Base-by-base conservation (phyloP, 1,140 invertebrate species). In the Drosophila asahinai region DNA sequence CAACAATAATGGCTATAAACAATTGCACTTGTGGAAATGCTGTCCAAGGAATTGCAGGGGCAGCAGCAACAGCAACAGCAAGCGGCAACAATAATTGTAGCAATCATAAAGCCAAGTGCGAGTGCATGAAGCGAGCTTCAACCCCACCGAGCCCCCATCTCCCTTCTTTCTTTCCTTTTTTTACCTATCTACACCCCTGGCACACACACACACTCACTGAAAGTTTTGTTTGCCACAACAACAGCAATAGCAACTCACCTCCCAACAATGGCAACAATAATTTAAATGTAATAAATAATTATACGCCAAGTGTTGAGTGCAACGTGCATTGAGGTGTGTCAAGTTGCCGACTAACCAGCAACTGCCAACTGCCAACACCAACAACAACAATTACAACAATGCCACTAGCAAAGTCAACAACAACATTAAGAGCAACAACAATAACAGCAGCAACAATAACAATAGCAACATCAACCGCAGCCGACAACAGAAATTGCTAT, bases 211-310 rank as follows among this genome's bases (percentile, higher is more conserved):
- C 48, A 27, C 14, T 11, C 58, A 30, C 68, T 73, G 72, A 83
- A 83, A 83, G 81, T 84, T 84, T 84, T 74, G 76, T 77, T 80
- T 72, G 77, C 71, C 68, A 72, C 70, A 38, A 55, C 67, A 51
- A 65, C 59, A 83, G 42, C 64, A 72, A 68, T 57, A 78, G 77
- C 70, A 76, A 76, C 59, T 83, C 57, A 52, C 57, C 59, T 51
- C 68, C 63, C 86, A 82, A 81, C 78, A 77, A 75, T 64, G 65
- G 61, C 64, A 83, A 89, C 77, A 89, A 91, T 91, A 81, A 91
- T 91, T 91, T 89, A 91, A 91, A 91, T 91, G 84, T 86, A 91
- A 91, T 91, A 91, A 91, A 91, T 91, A 91, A 91, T 91, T 89
- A 89, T 89, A 89, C 79, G 81, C 77, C 84, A 87, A 87, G 84